phyloP scores from a whole-genome alignment of 1,140 invertebrate genomes.

The Hypothenemus hampei region DNA sequence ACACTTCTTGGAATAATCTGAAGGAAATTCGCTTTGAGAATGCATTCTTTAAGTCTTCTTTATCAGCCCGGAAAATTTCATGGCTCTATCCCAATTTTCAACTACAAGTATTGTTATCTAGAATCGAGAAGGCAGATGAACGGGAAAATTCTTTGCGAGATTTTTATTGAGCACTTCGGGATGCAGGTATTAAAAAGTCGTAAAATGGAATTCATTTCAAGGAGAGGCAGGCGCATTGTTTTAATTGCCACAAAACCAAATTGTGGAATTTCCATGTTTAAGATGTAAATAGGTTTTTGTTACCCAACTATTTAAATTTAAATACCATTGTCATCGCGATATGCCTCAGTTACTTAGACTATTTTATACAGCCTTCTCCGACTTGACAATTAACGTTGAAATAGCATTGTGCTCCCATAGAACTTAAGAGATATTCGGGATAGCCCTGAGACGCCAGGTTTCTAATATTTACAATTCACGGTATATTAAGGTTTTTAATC shows the following conservation, averaged over 20 bases:
- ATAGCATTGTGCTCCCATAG: conserved; percentile 4
- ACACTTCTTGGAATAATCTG: conserved; percentile 18
- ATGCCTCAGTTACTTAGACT: conserved; percentile 10
- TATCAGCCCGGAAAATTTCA: conserved; percentile 7
- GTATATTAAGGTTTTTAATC: conserved; percentile 17
- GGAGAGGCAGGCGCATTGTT: too few relatives aligned
- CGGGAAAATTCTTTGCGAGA: neutral
- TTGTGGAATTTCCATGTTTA: neutral
- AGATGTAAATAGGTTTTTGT: neutral
- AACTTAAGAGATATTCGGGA: conserved; percentile 6
- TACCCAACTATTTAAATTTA: conserved; percentile 6
- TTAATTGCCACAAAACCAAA: neutral
- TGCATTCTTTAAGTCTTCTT: conserved; percentile 8
- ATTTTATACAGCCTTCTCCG: neutral
- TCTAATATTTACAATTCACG: conserved; percentile 24
- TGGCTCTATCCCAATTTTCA: neutral
- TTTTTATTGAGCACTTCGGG: too few relatives aligned
- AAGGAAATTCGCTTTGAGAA: conserved; percentile 10
- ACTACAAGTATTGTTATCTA: neutral
- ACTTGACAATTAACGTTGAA: conserved; percentile 10
- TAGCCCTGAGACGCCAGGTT: conserved; percentile 1
- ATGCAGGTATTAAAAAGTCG: too few relatives aligned
- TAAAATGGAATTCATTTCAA: too few relatives aligned
- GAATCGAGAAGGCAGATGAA: neutral
- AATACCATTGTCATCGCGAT: conserved; percentile 8